Percentiles rank a stretch among this genome's conserved stretches.
phyloP scores from a whole-genome alignment of 2,888 invertebrate species.

The Julus scandinavius region DNA sequence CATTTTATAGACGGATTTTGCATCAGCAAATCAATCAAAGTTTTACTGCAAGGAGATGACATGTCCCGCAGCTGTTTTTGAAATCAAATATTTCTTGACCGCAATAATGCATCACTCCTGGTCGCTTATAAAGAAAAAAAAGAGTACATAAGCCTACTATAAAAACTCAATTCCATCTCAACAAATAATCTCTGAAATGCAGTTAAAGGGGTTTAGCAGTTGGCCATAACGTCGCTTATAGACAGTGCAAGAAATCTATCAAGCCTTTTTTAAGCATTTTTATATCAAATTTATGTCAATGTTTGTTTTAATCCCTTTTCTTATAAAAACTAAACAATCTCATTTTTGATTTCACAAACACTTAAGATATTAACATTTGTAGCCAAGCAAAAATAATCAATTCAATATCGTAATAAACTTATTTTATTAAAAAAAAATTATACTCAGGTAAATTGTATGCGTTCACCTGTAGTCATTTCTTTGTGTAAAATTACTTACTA shows the following conservation, averaged over 20 bases:
- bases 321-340: background rate
- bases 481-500: too few species aligned
- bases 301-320: too few species aligned
- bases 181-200: background rate
- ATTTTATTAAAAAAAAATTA: too few species aligned
- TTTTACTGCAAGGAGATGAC: constrained; percentile 12
- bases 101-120: background rate
- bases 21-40: background rate
- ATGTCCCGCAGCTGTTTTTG: constrained; percentile 40
- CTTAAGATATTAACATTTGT: too few species aligned
- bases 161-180: background rate
- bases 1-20: background rate
- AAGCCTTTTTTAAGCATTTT: background rate
- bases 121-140: background rate
- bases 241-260: background rate
- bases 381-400: background rate
- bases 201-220: background rate
- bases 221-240: background rate
- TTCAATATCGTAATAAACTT: too few species aligned
- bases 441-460: too few species aligned
- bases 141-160: background rate
- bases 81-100: constrained; percentile 30
- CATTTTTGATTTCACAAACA: background rate
- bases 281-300: background rate
- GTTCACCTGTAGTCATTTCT: too few species aligned